phyloP scores from a whole-genome alignment of 2,888 invertebrate species.

The Drosophila fulvimacula region DNA sequence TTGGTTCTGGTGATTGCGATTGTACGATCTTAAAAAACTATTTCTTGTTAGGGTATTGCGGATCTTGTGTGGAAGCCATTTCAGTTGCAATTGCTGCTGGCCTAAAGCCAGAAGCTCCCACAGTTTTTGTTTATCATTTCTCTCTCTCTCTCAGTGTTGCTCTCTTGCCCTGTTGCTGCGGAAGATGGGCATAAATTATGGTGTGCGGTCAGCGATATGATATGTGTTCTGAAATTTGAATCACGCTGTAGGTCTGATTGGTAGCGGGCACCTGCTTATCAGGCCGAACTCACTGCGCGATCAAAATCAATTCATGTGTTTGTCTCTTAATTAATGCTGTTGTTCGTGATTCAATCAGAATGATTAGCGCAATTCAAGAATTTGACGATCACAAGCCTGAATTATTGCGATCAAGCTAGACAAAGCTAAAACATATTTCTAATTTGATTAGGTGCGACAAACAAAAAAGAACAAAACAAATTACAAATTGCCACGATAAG shows the following conservation, averaged over 20 bases:
- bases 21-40: too few relatives aligned
- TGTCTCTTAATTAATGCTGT: not conserved
- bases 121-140: slow-evolving; percentile 33
- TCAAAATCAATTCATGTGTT: slow-evolving; percentile 17
- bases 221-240: slow-evolving; percentile 31
- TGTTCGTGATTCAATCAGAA: slow-evolving; percentile 11
- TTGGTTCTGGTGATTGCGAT: not conserved
- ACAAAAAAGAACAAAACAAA: slow-evolving; percentile 15
- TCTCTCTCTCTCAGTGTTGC: not conserved
- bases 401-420: not conserved
- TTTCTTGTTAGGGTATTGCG: slow-evolving; percentile 15
- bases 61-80: not conserved
- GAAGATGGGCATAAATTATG: slow-evolving; percentile 63
- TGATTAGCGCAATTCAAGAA: slow-evolving; percentile 19
- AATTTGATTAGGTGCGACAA: slow-evolving; percentile 10
- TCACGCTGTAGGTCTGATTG: slow-evolving; percentile 2
- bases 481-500: slow-evolving; percentile 29
- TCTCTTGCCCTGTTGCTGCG: slow-evolving; percentile 18
- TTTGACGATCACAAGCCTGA: not conserved
- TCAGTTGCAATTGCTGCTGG: slow-evolving; percentile 42
- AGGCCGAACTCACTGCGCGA: slow-evolving; percentile 5
- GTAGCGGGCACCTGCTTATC: slow-evolving; percentile 23
- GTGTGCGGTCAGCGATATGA: slow-evolving; percentile 28
- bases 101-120: slow-evolving; percentile 43
- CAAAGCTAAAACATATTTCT: not conserved